Percentiles rank a stretch among this genome's conserved stretches.
Conservation (phyloP, 2,888 invertebrate genomes). For the Artemia sinica region DNA sequence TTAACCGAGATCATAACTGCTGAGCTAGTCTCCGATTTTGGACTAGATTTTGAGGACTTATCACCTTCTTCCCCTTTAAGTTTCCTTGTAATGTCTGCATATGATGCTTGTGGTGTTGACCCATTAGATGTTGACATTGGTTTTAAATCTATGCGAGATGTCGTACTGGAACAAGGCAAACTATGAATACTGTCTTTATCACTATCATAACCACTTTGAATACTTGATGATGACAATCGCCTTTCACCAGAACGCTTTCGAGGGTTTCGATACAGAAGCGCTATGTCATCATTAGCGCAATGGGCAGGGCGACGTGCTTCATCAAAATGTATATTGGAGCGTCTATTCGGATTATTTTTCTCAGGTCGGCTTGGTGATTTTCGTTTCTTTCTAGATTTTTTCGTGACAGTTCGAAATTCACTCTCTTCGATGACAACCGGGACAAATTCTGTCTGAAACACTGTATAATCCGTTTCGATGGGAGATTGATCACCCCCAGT, state of each 20-base stretch:
- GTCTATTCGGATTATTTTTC: slow-evolving; percentile 10
- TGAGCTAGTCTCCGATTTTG: not conserved
- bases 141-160: slow-evolving; percentile 31
- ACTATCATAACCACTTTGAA: slow-evolving; percentile 59
- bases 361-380: slow-evolving; percentile 6
- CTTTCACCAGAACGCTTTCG: slow-evolving; percentile 8
- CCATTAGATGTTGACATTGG: slow-evolving; percentile 29
- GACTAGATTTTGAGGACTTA: not conserved
- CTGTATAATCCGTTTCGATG: not conserved
- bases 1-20: not conserved
- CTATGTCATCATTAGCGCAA: slow-evolving; percentile 20
- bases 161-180: slow-evolving; percentile 44
- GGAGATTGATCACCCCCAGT: not conserved
- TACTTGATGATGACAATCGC: slow-evolving; percentile 53
- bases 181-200: slow-evolving; percentile 74
- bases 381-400: slow-evolving; percentile 54
- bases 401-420: slow-evolving; percentile 66
- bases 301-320: slow-evolving; percentile 21
- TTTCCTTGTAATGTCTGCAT: slow-evolving; percentile 60
- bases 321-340: slow-evolving; percentile 17
- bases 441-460: slow-evolving; percentile 12
- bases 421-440: slow-evolving; percentile 26
- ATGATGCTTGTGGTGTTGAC: slow-evolving; percentile 43
- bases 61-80: not conserved
- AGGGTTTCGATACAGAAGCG: not conserved